Conservation (phyloP, 2,113 vertebrate genomes). For the Felis chaus region DNA sequence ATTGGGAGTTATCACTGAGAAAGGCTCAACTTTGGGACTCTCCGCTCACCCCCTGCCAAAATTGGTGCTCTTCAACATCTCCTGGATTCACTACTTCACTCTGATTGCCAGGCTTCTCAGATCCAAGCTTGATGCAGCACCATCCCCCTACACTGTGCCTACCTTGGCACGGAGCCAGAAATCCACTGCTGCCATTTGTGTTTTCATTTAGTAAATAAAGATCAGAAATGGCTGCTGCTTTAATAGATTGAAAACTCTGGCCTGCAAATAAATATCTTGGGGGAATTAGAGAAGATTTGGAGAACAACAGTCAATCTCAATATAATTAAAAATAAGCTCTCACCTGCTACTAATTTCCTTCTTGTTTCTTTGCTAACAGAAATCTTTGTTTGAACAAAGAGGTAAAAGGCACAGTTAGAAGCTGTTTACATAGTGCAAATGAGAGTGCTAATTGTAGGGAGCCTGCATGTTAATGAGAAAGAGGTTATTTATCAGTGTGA, state of each 20-base stretch:
- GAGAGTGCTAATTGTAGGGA: constrained; percentile 80
- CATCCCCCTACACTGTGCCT: background rate
- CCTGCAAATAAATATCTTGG: constrained; percentile 81
- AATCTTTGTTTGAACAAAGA: constrained; percentile 81
- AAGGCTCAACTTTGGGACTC: background rate
- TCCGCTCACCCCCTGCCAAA: background rate
- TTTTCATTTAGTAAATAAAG: constrained; percentile 79
- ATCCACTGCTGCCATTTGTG: constrained; percentile 70
- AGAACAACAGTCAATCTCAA: constrained; percentile 81
- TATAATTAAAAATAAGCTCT: constrained; percentile 83
- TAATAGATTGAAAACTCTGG: constrained; percentile 71
- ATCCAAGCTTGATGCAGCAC: background rate
- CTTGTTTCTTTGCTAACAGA: constrained; percentile 81
- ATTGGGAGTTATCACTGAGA: background rate
- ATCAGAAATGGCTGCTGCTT: constrained; percentile 76
- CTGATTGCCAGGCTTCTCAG: background rate
- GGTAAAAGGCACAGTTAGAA: constrained; percentile 81
- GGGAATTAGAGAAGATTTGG: constrained; percentile 81
- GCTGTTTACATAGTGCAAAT: constrained; percentile 81
- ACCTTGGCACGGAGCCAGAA: constrained; percentile 59
- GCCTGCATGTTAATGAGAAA: constrained; percentile 82
- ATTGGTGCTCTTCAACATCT: background rate
- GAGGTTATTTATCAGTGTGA: constrained; percentile 82
- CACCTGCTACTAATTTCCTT: constrained; percentile 82
- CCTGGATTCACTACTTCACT: background rate